These are phyloP conservation scores for Sorex araneus DNA, from an alignment of 2,113 vertebrate species.

Conservation along the genomic window DNA sequence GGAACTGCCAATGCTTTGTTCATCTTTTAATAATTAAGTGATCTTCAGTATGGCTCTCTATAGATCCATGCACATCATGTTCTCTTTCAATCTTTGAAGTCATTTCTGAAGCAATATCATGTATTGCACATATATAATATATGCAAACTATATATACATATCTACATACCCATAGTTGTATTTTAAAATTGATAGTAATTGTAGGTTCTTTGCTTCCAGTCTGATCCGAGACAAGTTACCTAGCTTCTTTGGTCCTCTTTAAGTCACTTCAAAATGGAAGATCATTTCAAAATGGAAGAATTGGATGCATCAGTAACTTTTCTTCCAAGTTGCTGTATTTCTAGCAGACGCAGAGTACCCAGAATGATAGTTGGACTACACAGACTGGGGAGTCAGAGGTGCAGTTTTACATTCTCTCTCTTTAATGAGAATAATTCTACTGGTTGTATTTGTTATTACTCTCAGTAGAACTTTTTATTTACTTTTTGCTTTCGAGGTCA, in stretches of 20 bases:
- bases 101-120: not conserved
- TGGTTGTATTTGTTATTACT: conserved; percentile 55
- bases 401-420: not conserved
- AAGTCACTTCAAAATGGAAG: conserved; percentile 13
- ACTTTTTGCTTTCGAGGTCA: no score
- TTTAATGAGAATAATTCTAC: not conserved
- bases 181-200: conserved; percentile 8
- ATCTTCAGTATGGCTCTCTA: not conserved
- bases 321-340: not conserved
- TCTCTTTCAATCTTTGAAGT: conserved; percentile 1
- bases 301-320: not conserved
- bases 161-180: not conserved
- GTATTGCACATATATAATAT: not conserved
- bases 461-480: conserved; percentile 31
- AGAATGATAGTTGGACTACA: not conserved
- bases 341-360: not conserved
- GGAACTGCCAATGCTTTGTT: not conserved
- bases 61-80: not conserved
- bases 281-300: not conserved
- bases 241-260: conserved; percentile 26
- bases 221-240: not conserved
- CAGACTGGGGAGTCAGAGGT: not conserved
- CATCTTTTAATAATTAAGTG: conserved; percentile 34
- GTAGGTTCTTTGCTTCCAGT: not conserved
- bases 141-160: not conserved